A percentile compares a stretch with the other conserved stretches of the same genome.
These are phyloP conservation scores for Pyrochroa serraticornis DNA, from an alignment of 2,888 invertebrate species.

Conservation along the genomic window DNA sequence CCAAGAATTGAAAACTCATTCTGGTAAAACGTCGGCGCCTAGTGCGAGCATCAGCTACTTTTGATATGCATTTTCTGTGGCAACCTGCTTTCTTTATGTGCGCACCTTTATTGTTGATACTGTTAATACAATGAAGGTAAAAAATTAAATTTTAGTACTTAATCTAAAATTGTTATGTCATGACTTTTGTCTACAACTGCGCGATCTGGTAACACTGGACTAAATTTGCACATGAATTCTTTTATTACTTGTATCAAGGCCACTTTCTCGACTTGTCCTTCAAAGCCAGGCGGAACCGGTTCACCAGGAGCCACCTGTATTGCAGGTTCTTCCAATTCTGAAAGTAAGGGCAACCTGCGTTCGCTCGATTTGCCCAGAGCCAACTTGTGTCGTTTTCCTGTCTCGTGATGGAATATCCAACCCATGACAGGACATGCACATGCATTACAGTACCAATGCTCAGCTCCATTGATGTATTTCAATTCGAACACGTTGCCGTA, in stretches of 20 bases:
- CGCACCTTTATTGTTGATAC: too few species aligned
- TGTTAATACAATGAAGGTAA: background rate
- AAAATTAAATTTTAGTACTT: background rate
- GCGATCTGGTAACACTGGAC: too few species aligned
- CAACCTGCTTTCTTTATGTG: too few species aligned
- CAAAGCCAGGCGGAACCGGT: slow-evolving; percentile 74
- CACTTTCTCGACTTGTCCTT: slow-evolving; percentile 63
- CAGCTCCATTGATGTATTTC: slow-evolving; percentile 48
- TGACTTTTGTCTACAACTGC: too few species aligned
- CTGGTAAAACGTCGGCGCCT: too few species aligned
- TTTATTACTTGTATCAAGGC: slow-evolving; percentile 53
- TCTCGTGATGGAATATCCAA: slow-evolving; percentile 54
- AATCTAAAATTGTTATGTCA: too few species aligned
- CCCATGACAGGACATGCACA: slow-evolving; percentile 57
- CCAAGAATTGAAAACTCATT: too few species aligned
- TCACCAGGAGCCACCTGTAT: slow-evolving; percentile 66
- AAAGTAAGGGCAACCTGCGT: background rate
- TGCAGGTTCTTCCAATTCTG: slow-evolving; percentile 28
- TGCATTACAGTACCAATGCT: slow-evolving; percentile 55
- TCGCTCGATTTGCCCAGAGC: slow-evolving; percentile 21
- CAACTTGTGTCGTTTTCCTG: slow-evolving; percentile 53
- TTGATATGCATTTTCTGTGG: too few species aligned
- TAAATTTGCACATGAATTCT: too few species aligned
- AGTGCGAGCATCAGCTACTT: too few species aligned
- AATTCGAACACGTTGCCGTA: slow-evolving; percentile 54